Conservation (phyloP, 1,140 invertebrate genomes). For the Brachionus sp. region DNA sequence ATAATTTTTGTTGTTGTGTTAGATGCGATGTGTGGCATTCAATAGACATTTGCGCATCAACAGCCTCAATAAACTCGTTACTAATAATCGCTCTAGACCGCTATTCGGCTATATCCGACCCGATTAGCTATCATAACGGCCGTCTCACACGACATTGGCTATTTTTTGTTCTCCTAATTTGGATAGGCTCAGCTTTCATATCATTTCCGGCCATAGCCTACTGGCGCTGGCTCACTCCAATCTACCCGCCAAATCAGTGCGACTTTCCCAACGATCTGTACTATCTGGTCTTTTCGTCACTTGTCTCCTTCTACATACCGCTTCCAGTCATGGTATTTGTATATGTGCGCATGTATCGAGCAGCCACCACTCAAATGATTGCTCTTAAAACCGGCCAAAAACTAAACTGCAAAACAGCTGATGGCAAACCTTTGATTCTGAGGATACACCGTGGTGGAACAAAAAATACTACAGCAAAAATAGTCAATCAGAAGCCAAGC, state of each 20-base stretch:
- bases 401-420: slow-evolving; percentile 15
- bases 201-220: slow-evolving; percentile 44
- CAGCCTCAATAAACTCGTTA: slow-evolving; percentile 43
- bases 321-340: slow-evolving; percentile 57
- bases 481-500: neutral
- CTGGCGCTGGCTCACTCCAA: slow-evolving; percentile 51
- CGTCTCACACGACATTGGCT: neutral
- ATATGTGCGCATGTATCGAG: slow-evolving; percentile 57
- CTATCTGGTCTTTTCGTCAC: slow-evolving; percentile 59
- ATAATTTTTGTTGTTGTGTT: too few relatives aligned
- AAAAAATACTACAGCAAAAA: neutral
- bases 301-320: slow-evolving; percentile 59
- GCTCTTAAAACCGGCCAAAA: slow-evolving; percentile 28
- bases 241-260: neutral
- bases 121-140: slow-evolving; percentile 16
- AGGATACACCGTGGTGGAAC: neutral
- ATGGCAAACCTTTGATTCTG: slow-evolving; percentile 21
- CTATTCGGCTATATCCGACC: slow-evolving; percentile 43
- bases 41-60: slow-evolving; percentile 37
- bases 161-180: slow-evolving; percentile 1
- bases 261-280: slow-evolving; percentile 15
- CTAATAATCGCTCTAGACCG: slow-evolving; percentile 42
- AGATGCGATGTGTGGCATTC: slow-evolving; percentile 38
- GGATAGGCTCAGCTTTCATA: slow-evolving; percentile 36
- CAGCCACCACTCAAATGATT: slow-evolving; percentile 49